Evolutionary conservation across 1,140 invertebrate species (phyloP).

Genomic region (Reticulitermes speratus): DNA sequence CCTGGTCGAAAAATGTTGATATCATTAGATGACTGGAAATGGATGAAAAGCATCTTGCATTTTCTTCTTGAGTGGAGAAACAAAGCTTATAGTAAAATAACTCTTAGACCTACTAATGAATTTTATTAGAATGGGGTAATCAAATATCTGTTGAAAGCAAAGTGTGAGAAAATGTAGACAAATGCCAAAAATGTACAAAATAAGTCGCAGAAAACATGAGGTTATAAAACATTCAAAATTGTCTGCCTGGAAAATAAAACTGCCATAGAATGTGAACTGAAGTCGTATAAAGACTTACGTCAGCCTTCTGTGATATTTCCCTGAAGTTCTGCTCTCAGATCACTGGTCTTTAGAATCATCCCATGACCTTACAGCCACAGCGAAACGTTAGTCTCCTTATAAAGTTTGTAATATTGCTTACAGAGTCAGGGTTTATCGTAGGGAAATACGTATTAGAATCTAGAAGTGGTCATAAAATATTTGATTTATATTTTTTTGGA

Average conservation of each 20-base stretch:
- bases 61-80: not conserved
- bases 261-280: not conserved
- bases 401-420: not conserved
- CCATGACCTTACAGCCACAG: not conserved
- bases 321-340: not conserved
- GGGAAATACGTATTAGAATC: no score
- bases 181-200: not conserved
- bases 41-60: not conserved
- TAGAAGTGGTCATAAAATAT: no score
- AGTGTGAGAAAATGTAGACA: not conserved
- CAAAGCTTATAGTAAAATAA: not conserved
- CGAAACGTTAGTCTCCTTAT: not conserved
- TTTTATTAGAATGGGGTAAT: not conserved
- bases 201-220: not conserved
- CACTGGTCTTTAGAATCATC: not conserved
- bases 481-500: no score
- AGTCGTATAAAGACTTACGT: not conserved
- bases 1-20: not conserved
- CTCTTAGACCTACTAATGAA: not conserved
- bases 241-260: not conserved
- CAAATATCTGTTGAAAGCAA: not conserved
- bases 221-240: slow-evolving; percentile 4
- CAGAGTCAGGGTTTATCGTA: no score
- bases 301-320: not conserved
- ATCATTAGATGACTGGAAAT: not conserved